Conservation (phyloP, 2,797 vertebrate species). For the Diglossa cyanea region DNA sequence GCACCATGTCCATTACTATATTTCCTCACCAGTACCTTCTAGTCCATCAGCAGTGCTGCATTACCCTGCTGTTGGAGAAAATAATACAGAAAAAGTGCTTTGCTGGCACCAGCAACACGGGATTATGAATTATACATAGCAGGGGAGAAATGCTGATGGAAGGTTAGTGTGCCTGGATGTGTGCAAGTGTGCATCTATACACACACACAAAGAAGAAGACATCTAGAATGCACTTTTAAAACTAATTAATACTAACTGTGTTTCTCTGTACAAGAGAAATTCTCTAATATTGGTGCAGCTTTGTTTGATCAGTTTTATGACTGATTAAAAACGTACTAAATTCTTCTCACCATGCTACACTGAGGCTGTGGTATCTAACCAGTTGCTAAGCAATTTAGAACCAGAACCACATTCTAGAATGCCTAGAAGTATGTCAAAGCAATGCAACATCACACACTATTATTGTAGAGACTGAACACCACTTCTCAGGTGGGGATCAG, state of each 20-base stretch:
- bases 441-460: not conserved
- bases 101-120: slow-evolving; percentile 76
- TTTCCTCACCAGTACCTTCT: slow-evolving; percentile 65
- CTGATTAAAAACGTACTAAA: not conserved
- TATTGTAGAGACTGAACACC: not conserved
- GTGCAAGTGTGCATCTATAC: not conserved
- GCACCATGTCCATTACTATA: slow-evolving; percentile 60
- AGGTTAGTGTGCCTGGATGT: not conserved
- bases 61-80: slow-evolving; percentile 60
- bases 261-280: not conserved
- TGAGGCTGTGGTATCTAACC: not conserved
- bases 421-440: not conserved
- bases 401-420: not conserved
- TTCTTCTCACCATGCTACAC: not conserved
- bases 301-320: not conserved
- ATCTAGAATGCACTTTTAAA: not conserved
- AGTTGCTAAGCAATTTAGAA: not conserved
- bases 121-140: slow-evolving; percentile 83
- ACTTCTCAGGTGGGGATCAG: not conserved
- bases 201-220: not conserved
- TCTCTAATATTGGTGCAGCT: not conserved
- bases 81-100: slow-evolving; percentile 68
- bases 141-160: slow-evolving; percentile 31
- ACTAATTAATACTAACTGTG: not conserved
- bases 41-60: slow-evolving; percentile 62